phyloP scores from a whole-genome alignment of 2,797 vertebrate species.

The Tokudaia tokunoshimensis region DNA sequence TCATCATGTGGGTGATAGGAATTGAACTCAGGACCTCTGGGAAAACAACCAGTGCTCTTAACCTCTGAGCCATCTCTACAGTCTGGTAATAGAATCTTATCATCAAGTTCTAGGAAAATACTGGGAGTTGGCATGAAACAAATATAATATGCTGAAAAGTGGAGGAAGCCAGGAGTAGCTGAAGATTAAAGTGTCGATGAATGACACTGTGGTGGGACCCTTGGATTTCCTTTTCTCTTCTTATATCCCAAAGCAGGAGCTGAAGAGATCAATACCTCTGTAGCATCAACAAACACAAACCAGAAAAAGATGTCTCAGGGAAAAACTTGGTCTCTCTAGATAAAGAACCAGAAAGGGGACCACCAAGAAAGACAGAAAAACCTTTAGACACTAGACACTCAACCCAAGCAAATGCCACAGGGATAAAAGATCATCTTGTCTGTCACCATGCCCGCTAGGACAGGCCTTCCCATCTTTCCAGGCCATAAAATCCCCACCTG shows the following conservation, averaged over 20 bases:
- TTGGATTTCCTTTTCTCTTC: background rate
- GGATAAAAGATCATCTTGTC: background rate
- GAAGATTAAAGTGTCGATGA: background rate
- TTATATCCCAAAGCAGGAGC: background rate
- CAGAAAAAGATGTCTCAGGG: no score
- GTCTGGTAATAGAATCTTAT: background rate
- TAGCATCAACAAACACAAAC: background rate
- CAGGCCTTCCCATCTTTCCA: background rate
- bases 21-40: background rate
- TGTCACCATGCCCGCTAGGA: background rate
- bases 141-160: background rate
- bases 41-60: background rate
- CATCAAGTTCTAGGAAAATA: background rate
- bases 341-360: background rate
- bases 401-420: background rate
- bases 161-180: background rate
- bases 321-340: background rate
- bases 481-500: background rate
- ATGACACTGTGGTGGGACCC: background rate
- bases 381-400: background rate
- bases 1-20: background rate
- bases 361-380: background rate
- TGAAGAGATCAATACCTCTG: background rate
- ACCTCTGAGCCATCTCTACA: background rate
- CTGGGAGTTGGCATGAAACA: background rate